Evolutionary conservation across 2,797 vertebrate species (phyloP), one percentile per base, ranked within the genome.

Genomic region (Tolypeutes matacus): DNA sequence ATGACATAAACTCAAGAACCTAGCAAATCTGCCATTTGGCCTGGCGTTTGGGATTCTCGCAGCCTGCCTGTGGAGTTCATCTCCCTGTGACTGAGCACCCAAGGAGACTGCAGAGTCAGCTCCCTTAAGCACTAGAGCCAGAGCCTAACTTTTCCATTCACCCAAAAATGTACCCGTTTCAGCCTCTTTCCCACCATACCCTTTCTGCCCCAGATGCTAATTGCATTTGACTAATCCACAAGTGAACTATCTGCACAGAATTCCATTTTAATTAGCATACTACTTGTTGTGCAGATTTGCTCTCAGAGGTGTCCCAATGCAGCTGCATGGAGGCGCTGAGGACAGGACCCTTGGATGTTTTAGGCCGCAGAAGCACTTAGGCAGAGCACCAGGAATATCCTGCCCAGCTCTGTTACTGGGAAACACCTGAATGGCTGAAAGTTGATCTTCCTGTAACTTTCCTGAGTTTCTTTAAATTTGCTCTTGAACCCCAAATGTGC

Each of bases 331-430:
- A 96, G 97, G 96, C 39, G 15, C 46, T 95, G 76, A 97, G 89
- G 91, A 73, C 64, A 95, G 96, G 95, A 93, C 8, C 56, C 65
- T 36, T 84, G 82, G 91, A 87, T 97, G 96, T 62, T 97, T 96
- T 93, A 86, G 97, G 92, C 92, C 97, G 89, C 70, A 91, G 83
- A 95, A 97, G 90, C 39, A 96, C 92, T 96, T 95, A 93, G 88
- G 95, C 56, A 95, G 81, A 34, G 11, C 23, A 65, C 88, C 60
- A 46, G 0, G 53, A 91, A 23, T 84, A 67, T 67, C 89, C 92
- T 56, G 73, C 12, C 36, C 12, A 31, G 87, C 70, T 42, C 72
- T 75, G 86, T 94, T 97, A 36, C 81, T 76, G 51, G 39, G 31
- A 31, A 96, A 67, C 0, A 80, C 77, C 64, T 14, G 34, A 87